Evolutionary conservation across 2,797 vertebrate species (phyloP).

Genomic region (Gymnoscopelus braueri): DNA sequence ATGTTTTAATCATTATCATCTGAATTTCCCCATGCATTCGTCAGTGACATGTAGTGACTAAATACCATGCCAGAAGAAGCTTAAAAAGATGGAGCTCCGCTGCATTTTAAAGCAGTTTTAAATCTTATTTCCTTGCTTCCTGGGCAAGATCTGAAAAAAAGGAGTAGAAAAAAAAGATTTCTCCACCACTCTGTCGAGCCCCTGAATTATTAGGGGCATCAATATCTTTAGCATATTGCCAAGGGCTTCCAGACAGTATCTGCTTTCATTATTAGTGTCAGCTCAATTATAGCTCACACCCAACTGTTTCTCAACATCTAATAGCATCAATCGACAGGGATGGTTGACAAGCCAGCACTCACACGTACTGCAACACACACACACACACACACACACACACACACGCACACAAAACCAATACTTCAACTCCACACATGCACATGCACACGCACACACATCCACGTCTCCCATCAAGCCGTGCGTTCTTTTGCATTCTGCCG

Average conservation of each 20-base stretch:
- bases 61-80: constrained; percentile 48
- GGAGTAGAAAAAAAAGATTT: constrained; percentile 56
- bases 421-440: not conserved
- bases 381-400: constrained; percentile 12
- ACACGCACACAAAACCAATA: constrained; percentile 24
- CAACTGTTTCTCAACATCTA: constrained; percentile 98
- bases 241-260: constrained; percentile 93
- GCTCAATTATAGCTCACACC: constrained; percentile 98
- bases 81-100: constrained; percentile 61
- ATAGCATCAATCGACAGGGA: constrained; percentile 97
- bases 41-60: constrained; percentile 61
- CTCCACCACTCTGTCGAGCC: constrained; percentile 73
- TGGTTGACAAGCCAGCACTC: constrained; percentile 86
- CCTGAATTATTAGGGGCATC: constrained; percentile 98
- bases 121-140: constrained; percentile 75
- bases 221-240: constrained; percentile 95
- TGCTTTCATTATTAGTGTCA: constrained; percentile 99
- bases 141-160: constrained; percentile 56
- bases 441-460: not conserved
- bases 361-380: constrained; percentile 11
- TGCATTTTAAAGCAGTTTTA: constrained; percentile 72
- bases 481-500: constrained; percentile 92
- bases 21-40: constrained; percentile 43
- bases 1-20: constrained; percentile 40
- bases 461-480: constrained; percentile 49